Evolutionary conservation across 30 jellyfish, hydroid and myxozoan species (phyloP), one percentile per base, ranked within the genome.

Genomic region (Nemopilema nomurai): DNA sequence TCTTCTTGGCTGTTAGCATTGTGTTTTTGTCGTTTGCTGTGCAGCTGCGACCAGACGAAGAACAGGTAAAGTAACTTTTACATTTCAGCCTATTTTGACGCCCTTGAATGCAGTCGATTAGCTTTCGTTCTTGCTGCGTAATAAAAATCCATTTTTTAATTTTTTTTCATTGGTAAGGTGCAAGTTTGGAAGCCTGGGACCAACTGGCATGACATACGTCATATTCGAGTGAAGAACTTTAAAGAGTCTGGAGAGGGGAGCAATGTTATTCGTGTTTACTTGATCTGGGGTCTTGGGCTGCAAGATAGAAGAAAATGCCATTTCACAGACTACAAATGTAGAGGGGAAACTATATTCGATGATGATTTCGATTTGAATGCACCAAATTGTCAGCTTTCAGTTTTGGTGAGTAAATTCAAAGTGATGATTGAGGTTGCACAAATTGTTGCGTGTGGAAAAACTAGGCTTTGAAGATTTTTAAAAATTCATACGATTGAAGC

Each of bases 111-210:
- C n/a, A n/a, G n/a, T n/a, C n/a, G n/a, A n/a, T n/a, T n/a, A n/a
- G n/a, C n/a, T n/a, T n/a, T n/a, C n/a, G n/a, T n/a, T n/a, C n/a
- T n/a, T n/a, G n/a, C n/a, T n/a, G n/a, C n/a, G n/a, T n/a, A n/a
- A n/a, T n/a, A n/a, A n/a, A n/a, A n/a, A n/a, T n/a, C n/a, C n/a
- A n/a, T n/a, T n/a, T n/a, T n/a, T n/a, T n/a, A n/a, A n/a, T n/a
- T n/a, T n/a, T n/a, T n/a, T n/a, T n/a, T n/a, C n/a, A n/a, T n/a
- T n/a, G n/a, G n/a, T n/a, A 22, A 92, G 98, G 94, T 92, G 8
- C 98, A 92, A 84, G 96, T 88, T 17, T 92, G 98, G 98, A 93
- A 96, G 51, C 92, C 90, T 33, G 97, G 97, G 9, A 92, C 98
- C 26, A 92, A 92, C 67, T 92, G 98, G 98, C 92, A 92, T 75